Conservation (phyloP, 2,888 invertebrate genomes). For the Scaptodrosophila latifasciaeformis region DNA sequence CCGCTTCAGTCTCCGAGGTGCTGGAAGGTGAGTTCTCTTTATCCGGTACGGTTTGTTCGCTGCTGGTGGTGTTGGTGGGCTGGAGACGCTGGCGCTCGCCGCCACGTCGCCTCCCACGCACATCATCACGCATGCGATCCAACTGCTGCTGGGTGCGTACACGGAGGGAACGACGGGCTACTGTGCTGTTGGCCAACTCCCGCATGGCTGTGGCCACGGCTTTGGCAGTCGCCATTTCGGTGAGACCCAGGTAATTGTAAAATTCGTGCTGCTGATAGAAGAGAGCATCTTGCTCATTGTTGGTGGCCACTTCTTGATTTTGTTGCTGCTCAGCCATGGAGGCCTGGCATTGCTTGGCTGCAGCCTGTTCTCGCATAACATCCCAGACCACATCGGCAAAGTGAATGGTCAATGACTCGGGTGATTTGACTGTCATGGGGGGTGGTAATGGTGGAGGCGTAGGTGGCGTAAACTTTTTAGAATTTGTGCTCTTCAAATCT, state of each 20-base stretch:
- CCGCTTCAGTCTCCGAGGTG: not conserved
- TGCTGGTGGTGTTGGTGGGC: constrained; percentile 14
- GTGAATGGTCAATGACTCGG: not conserved
- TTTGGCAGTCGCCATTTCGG: constrained; percentile 70
- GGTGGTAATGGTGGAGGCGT: not conserved
- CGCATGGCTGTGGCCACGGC: constrained; percentile 68
- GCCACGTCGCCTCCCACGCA: constrained; percentile 29
- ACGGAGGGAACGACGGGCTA: constrained; percentile 66
- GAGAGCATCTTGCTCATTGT: constrained; percentile 18
- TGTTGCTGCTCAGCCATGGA: constrained; percentile 3
- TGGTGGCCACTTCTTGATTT: not conserved
- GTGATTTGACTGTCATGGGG: too few relatives aligned
- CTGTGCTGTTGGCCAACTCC: constrained; percentile 63
- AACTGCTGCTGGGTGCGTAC: constrained; percentile 65
- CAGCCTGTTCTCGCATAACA: constrained; percentile 19
- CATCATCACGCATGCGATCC: constrained; percentile 56
- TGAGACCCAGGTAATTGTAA: constrained; percentile 72
- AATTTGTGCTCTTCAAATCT: constrained; percentile 37
- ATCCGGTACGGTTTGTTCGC: not conserved
- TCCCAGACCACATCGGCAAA: constrained; percentile 21
- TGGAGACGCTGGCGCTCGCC: constrained; percentile 28
- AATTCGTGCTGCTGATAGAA: constrained; percentile 73
- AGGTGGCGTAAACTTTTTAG: not conserved
- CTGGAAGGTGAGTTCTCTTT: too few relatives aligned
- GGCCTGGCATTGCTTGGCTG: constrained; percentile 3